Evolutionary conservation across 2,888 invertebrate genomes (phyloP).

Genomic region (Lydus trimaculatus): DNA sequence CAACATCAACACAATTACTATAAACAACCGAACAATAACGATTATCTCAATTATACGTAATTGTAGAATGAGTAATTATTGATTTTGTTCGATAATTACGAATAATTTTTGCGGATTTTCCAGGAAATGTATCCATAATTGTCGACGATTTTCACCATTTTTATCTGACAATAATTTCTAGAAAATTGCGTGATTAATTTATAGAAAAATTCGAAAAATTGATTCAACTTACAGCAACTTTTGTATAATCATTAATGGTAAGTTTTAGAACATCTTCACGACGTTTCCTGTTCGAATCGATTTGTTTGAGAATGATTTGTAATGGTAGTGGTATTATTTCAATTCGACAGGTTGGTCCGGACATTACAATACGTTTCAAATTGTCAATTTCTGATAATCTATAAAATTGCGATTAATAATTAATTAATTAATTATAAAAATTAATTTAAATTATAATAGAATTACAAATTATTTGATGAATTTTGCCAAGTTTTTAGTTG

Average conservation of each 20-base stretch:
- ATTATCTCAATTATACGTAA: slow-evolving; percentile 34
- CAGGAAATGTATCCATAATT: slow-evolving; percentile 49
- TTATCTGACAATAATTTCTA: neutral
- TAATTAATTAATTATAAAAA: neutral
- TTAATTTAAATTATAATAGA: neutral
- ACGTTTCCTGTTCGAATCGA: slow-evolving; percentile 30
- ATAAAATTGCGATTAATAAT: slow-evolving; percentile 28
- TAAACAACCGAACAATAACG: slow-evolving; percentile 35
- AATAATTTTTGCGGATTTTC: slow-evolving; percentile 38
- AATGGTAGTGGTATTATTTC: slow-evolving; percentile 42
- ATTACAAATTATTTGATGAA: slow-evolving; percentile 10
- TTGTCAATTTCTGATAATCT: slow-evolving; percentile 36
- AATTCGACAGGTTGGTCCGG: slow-evolving; percentile 43
- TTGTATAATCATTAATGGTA: neutral
- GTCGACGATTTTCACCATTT: slow-evolving; percentile 30
- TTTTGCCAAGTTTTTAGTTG: slow-evolving; percentile 21
- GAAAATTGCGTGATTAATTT: too few relatives aligned
- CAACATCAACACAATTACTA: slow-evolving; percentile 34
- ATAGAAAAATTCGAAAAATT: neutral
- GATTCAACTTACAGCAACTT: neutral
- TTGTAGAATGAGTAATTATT: neutral
- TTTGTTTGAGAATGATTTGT: slow-evolving; percentile 33
- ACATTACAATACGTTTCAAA: slow-evolving; percentile 36
- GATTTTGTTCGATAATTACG: slow-evolving; percentile 9
- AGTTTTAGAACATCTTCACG: neutral